A percentile compares a stretch with the other conserved stretches of the same genome.
phyloP scores from a whole-genome alignment of 2,113 vertebrate species.

The Takifugu bimaculatus region DNA sequence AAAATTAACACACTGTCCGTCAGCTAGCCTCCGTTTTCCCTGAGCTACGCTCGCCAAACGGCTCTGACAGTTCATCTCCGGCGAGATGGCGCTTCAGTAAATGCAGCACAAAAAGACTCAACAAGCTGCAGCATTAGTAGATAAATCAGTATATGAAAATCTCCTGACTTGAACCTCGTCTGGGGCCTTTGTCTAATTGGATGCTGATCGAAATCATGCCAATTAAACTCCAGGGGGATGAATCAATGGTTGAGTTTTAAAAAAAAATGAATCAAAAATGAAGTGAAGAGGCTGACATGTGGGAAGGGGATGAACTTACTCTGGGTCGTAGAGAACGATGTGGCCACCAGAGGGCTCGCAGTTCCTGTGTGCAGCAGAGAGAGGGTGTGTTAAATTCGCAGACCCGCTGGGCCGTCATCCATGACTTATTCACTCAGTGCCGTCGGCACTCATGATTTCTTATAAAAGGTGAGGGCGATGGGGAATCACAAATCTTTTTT shows the following conservation, averaged over 20 bases:
- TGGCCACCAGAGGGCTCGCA: conserved; percentile 84
- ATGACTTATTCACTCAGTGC: conserved; percentile 7
- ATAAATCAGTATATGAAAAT: not conserved
- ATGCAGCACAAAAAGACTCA: not conserved
- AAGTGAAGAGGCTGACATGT: conserved; percentile 33
- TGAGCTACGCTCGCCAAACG: conserved; percentile 9
- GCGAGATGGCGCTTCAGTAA: not conserved
- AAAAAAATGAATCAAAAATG: conserved; percentile 22
- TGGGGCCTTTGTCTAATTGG: not conserved
- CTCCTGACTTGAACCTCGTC: not conserved
- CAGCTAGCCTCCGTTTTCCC: conserved; percentile 4
- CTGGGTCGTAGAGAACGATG: conserved; percentile 80
- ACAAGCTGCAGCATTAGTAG: not conserved
- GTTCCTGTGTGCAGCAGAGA: conserved; percentile 79
- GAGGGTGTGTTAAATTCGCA: conserved; percentile 19
- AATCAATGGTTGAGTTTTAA: conserved; percentile 27
- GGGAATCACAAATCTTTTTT: not conserved
- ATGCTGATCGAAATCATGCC: not conserved
- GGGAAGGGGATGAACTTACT: conserved; percentile 76
- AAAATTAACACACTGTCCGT: conserved; percentile 33
- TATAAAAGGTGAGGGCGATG: too few relatives aligned
- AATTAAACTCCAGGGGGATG: conserved; percentile 10
- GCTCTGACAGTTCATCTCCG: conserved; percentile 10
- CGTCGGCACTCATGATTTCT: not conserved
- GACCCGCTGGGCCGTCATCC: not conserved